Base-by-base conservation (phyloP, 2,113 vertebrate genomes). In the Ciconia maguari region DNA sequence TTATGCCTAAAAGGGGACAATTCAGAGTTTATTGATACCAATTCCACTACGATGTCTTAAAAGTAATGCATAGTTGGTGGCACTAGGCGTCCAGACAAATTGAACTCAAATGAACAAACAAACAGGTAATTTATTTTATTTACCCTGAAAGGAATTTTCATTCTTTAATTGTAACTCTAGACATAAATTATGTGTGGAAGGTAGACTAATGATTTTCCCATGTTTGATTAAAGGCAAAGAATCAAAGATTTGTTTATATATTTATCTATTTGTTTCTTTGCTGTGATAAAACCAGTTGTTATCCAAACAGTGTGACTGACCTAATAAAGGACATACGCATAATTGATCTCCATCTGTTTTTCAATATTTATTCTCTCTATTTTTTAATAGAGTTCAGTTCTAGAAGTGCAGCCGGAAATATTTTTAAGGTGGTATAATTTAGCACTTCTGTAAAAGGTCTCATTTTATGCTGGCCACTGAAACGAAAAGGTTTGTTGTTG, bases 201-300 rank as follows among this genome's bases (percentile, higher is more conserved):
- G 55, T 34, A 85, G 66, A 80, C 66, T 96, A 90, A 95, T 95
- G 78, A 90, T 90, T 96, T 94, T 93, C 54, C 36, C 26, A 17
- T 94, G 78, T 96, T 95, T 96, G 96, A 96, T 94, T 94, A 96
- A 93, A 94, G 64, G 78, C 62, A 80, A 81, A 80, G 82, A 93
- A 86, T 83, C 78, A 88, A 70, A 96, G 82, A 83, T 87, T 83
- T 97, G 89, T 91, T 91, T 89, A 92, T 91, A 24, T 90, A 81
- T 96, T 96, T 96, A 94, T 92, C 83, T 91, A 9, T 90, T 94
- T 96, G 81, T 91, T 96, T 95, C 84, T 95, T 95, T 93, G 70
- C 82, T 83, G 13, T 69, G 66, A 54, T 96, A 91, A 90, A 83
- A 80, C 58, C 70, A 44, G 60, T 87, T 94, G 77, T 93, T 96